Evolutionary conservation across 2,797 vertebrate genomes (phyloP).

Genomic region (Enteromius argenteus): DNA sequence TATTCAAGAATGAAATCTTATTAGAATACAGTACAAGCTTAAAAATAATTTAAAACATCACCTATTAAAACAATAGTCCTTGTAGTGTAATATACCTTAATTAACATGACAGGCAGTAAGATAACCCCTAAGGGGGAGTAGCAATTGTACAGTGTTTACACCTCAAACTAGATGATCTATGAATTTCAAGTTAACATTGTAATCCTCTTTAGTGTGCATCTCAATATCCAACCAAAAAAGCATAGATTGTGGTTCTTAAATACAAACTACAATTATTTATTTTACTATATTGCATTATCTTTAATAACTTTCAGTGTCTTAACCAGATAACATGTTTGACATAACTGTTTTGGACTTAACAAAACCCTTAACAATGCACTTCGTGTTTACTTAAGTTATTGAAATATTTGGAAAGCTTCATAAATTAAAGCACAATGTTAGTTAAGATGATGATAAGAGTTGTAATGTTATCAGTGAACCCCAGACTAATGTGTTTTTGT

Average conservation of each 20-base stretch:
- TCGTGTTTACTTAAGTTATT: neutral
- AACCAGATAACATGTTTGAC: neutral
- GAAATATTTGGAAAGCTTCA: neutral
- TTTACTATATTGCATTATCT: neutral
- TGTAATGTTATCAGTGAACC: neutral
- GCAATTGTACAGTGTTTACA: neutral
- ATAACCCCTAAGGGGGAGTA: neutral
- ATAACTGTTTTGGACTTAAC: neutral
- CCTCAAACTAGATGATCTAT: neutral
- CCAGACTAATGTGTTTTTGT: conserved; percentile 3
- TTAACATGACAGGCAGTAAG: neutral
- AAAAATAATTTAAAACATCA: neutral
- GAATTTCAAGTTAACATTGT: neutral
- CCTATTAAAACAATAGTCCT: neutral
- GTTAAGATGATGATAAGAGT: conserved; percentile 4
- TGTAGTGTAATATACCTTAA: neutral
- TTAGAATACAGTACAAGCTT: neutral
- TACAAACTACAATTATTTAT: neutral
- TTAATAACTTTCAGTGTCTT: neutral
- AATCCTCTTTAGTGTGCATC: neutral
- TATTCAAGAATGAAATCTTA: neutral
- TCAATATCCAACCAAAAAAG: neutral
- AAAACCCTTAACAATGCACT: neutral
- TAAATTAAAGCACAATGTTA: neutral
- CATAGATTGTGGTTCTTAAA: neutral